Conservation (phyloP, 2,113 vertebrate species). For the Chlorodrepanis virens region DNA sequence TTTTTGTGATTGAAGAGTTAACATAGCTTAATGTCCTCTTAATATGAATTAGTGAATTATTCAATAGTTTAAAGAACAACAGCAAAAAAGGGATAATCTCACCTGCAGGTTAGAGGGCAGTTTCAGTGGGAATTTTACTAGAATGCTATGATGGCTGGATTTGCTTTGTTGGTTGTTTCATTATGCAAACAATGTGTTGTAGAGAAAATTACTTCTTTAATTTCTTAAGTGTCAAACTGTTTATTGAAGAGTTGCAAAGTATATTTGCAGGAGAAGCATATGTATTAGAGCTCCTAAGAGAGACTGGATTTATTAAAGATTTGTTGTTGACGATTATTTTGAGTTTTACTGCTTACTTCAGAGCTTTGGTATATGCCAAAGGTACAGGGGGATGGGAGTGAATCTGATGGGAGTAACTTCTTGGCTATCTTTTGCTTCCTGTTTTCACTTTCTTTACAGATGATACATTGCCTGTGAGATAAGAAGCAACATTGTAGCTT, state of each 20-base stretch:
- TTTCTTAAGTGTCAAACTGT: neutral
- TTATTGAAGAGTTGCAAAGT: neutral
- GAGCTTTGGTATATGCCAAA: accelerated
- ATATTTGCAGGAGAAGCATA: neutral
- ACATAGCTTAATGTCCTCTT: neutral
- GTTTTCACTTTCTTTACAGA: constrained; percentile 3
- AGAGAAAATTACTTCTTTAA: neutral
- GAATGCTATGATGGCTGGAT: neutral
- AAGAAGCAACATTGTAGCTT: neutral
- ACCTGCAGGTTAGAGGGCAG: neutral
- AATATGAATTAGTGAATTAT: neutral
- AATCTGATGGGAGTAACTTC: neutral
- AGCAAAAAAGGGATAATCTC: neutral
- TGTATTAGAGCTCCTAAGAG: neutral
- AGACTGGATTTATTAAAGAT: neutral
- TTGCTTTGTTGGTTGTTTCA: neutral
- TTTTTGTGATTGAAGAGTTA: neutral
- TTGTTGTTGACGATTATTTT: neutral
- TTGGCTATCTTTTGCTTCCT: neutral
- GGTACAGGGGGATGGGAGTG: neutral
- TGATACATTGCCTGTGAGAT: neutral
- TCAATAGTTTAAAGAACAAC: neutral
- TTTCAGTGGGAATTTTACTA: neutral
- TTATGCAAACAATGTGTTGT: neutral
- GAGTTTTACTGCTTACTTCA: neutral